These are phyloP conservation scores for Istiophorus platypterus DNA, from an alignment of 2,113 vertebrate species.

Conservation along the genomic window DNA sequence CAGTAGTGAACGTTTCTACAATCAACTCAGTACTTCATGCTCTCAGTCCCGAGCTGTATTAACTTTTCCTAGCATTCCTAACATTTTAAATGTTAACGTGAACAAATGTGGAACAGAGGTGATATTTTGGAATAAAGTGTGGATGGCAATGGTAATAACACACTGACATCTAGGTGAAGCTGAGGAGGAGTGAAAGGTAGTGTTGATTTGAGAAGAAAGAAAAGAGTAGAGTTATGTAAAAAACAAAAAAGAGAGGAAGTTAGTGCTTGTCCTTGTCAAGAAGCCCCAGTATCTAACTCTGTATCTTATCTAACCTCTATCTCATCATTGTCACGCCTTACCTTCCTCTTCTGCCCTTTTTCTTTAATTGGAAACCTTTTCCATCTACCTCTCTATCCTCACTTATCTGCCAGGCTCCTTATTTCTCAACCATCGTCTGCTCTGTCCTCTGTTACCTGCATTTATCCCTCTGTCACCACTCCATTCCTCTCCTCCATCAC, in stretches of 20 bases:
- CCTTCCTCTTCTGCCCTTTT: slow-evolving; percentile 39
- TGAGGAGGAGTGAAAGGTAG: not conserved
- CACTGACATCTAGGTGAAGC: not conserved
- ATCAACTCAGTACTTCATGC: no score
- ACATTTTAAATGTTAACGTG: no score
- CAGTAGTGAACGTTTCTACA: no score
- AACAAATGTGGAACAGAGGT: no score
- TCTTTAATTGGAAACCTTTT: slow-evolving; percentile 65
- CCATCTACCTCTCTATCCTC: slow-evolving; percentile 23
- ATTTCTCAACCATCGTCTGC: not conserved
- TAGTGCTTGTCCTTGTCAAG: slow-evolving; percentile 43
- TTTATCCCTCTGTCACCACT: slow-evolving; percentile 59
- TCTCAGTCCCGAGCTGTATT: no score
- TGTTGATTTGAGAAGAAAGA: not conserved
- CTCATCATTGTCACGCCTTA: slow-evolving; percentile 46
- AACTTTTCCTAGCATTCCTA: no score
- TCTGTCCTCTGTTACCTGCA: slow-evolving; percentile 57
- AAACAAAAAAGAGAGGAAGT: slow-evolving; percentile 25
- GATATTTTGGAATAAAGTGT: no score
- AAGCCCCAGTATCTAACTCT: slow-evolving; percentile 38
- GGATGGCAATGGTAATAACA: not conserved
- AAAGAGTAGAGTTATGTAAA: not conserved
- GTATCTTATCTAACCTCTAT: slow-evolving; percentile 54
- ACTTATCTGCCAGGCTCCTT: slow-evolving; percentile 38
- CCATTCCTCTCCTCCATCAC: slow-evolving; percentile 46